Conservation (phyloP, 2,888 invertebrate genomes). For the Drosophila mercatorum region DNA sequence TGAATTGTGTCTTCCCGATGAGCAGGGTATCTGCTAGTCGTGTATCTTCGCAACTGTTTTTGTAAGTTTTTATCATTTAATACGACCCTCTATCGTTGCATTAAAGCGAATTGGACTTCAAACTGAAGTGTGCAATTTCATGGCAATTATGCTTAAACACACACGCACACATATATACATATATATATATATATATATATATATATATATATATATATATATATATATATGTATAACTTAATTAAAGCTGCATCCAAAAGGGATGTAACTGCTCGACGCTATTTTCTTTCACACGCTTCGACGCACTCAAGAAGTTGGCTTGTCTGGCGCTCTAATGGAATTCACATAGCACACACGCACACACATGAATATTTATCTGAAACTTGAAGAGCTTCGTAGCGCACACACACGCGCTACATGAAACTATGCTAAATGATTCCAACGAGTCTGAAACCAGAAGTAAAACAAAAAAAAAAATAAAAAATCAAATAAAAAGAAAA, state of each 20-base stretch:
- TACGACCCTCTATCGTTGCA: not conserved
- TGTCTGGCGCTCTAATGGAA: constrained; percentile 36
- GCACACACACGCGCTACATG: constrained; percentile 8
- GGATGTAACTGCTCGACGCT: not conserved
- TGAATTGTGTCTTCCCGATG: too few relatives aligned
- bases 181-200: not conserved
- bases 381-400: constrained; percentile 8
- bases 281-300: constrained; percentile 4
- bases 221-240: not conserved
- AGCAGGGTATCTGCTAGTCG: not conserved
- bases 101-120: not conserved
- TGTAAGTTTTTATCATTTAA: not conserved
- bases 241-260: not conserved
- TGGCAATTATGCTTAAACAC: not conserved
- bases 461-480: constrained; percentile 15
- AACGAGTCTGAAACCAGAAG: constrained; percentile 49
- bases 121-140: not conserved
- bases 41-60: not conserved
- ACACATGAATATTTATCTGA: constrained; percentile 9
- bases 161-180: not conserved
- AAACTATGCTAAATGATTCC: constrained; percentile 70
- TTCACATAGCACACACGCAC: constrained; percentile 27
- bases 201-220: not conserved
- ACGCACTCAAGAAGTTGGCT: constrained; percentile 5
- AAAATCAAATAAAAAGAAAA: constrained; percentile 24